These are phyloP conservation scores for Erebia aethiops DNA, from an alignment of 2,888 invertebrate genomes.

Conservation along the genomic window DNA sequence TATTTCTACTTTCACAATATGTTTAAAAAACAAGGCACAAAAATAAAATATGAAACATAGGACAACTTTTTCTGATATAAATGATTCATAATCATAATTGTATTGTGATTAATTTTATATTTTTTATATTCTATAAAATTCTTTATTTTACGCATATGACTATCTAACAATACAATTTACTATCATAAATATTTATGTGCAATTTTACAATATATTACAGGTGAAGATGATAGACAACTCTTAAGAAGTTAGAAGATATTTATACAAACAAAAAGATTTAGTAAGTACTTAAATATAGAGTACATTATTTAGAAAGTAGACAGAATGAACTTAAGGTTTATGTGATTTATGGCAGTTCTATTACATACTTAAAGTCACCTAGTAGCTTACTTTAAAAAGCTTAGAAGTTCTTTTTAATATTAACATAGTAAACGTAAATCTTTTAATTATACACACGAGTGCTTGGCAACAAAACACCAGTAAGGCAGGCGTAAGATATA, in stretches of 20 bases:
- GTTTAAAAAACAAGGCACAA: constrained; percentile 35
- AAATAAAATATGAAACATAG: constrained; percentile 24
- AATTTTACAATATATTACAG: constrained; percentile 31
- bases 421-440: background rate
- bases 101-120: constrained; percentile 9
- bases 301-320: background rate
- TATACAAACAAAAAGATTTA: background rate
- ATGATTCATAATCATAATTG: background rate
- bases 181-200: constrained; percentile 18
- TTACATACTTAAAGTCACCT: too few relatives aligned
- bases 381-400: too few relatives aligned
- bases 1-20: constrained; percentile 10
- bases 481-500: constrained; percentile 24
- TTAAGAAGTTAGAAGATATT: constrained; percentile 18
- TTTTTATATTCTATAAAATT: constrained; percentile 17
- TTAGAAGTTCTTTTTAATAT: background rate
- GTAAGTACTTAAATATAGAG: background rate
- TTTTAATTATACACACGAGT: constrained; percentile 1
- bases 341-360: too few relatives aligned
- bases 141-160: constrained; percentile 3
- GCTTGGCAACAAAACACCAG: constrained; percentile 23
- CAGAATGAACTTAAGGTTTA: too few relatives aligned
- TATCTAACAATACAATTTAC: background rate
- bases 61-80: background rate
- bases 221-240: constrained; percentile 15